Conservation (phyloP, 1,140 invertebrate genomes). For the Dreissena polymorpha region DNA sequence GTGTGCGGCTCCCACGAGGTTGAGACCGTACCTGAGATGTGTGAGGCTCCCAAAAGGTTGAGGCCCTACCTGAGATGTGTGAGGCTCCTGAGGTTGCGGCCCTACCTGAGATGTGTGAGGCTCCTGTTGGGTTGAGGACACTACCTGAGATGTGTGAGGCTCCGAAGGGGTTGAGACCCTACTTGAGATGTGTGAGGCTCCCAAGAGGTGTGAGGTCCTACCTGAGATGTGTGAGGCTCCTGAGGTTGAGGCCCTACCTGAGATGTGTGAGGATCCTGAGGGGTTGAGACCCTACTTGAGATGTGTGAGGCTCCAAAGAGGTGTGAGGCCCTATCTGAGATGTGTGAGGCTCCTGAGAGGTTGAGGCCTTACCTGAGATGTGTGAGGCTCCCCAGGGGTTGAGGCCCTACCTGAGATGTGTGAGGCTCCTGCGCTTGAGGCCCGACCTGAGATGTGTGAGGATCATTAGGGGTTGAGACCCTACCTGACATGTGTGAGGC, state of each 20-base stretch:
- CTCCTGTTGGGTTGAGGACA: constrained; percentile 60
- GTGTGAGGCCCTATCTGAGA: too few species aligned
- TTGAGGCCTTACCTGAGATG: constrained; percentile 64
- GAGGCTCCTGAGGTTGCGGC: constrained; percentile 58
- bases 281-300: constrained; percentile 61
- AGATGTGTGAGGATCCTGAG: constrained; percentile 63
- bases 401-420: constrained; percentile 64
- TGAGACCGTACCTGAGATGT: constrained; percentile 63
- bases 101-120: constrained; percentile 63
- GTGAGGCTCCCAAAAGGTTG: constrained; percentile 59
- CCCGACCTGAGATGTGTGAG: constrained; percentile 64
- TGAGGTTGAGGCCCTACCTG: constrained; percentile 62
- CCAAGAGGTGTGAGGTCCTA: constrained; percentile 64
- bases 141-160: constrained; percentile 63
- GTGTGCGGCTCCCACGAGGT: constrained; percentile 59
- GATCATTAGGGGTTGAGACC: constrained; percentile 59
- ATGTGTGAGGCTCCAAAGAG: constrained; percentile 61
- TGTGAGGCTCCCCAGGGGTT: constrained; percentile 60
- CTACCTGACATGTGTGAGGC: constrained; percentile 61
- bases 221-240: constrained; percentile 61
- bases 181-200: constrained; percentile 59
- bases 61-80: constrained; percentile 65
- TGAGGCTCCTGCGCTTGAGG: too few species aligned
- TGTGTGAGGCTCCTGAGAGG: constrained; percentile 61
- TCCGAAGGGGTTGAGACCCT: constrained; percentile 63